Conservation (phyloP, 2,797 vertebrate genomes). For the Xerus rutilus region DNA sequence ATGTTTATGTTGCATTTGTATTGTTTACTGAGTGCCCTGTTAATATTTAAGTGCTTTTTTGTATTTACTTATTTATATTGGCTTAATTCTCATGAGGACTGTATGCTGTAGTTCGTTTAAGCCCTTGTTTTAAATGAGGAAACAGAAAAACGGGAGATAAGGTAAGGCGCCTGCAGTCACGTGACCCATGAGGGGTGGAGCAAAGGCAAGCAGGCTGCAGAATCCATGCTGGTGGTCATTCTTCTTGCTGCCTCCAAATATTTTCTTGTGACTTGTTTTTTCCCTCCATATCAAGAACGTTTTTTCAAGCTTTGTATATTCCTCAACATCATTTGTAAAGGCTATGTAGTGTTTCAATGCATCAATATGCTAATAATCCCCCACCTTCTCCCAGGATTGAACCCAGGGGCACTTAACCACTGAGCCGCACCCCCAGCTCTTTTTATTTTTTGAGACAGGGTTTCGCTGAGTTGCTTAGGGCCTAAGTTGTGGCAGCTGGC, state of each 20-base stretch:
- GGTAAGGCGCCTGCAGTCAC: background rate
- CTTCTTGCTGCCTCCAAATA: background rate
- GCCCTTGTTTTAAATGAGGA: background rate
- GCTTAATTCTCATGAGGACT: background rate
- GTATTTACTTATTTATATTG: background rate
- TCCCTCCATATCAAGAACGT: background rate
- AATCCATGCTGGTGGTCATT: background rate
- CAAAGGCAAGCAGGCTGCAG: background rate
- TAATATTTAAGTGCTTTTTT: background rate
- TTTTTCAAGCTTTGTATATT: background rate
- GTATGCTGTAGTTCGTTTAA: background rate
- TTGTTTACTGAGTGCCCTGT: background rate
- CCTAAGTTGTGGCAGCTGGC: too few relatives aligned
- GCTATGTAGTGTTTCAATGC: background rate
- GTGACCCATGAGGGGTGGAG: background rate
- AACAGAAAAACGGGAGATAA: background rate
- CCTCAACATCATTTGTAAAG: background rate
- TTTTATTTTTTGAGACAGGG: too few relatives aligned
- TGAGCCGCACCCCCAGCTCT: too few relatives aligned
- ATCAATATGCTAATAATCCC: background rate
- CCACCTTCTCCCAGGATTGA: too few relatives aligned
- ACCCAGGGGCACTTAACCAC: too few relatives aligned
- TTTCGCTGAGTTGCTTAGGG: too few relatives aligned
- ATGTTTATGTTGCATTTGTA: background rate
- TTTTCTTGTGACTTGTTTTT: background rate